Evolutionary conservation across 2,888 invertebrate genomes (phyloP), one percentile per base, ranked within the genome.

Genomic region (Lymantria monacha): DNA sequence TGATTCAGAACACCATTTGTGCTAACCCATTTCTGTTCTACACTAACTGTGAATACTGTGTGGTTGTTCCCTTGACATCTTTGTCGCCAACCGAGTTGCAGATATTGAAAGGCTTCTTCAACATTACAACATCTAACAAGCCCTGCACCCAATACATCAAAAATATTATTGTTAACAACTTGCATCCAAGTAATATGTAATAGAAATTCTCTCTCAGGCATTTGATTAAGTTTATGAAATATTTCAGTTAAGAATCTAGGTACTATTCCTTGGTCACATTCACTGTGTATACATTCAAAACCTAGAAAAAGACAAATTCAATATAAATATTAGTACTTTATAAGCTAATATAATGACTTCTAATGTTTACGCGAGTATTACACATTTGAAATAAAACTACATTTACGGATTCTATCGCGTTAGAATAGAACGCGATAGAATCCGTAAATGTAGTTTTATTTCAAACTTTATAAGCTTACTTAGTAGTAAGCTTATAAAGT

Each of bases 161-260:
- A 88, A 59, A 94, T 92, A 62, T 93, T 93, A 61, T 95, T 95
- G 46, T 94, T 94, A 43, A 93, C 93, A 44, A 95, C 94, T 81
- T 95, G 95, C 69, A 95, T 94, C 93, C 95, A 95, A 42, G 95
- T 94, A 56, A 95, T 92, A 69, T 94, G 94, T 3, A 95, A 83
- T 43, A 93, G 92, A 70, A 92, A 94, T 52, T 92, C 94, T 61
- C 94, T 91, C 59, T 94, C 94, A 47, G 93, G 91, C 83, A 94
- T 92, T 65, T 93, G 93, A 53, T 92, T 87, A 30, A 95, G 86
- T 72, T 94, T 94, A 36, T 93, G 92, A 71, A 95, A 95, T 66
- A 95, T 93, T 70, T 95, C 95, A 13, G 95, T 92, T 14, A 95
- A 92, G 70, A 95, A 95, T 54, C 95, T 84, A 14, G 95, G 95